phyloP scores from a whole-genome alignment of 2,113 vertebrate species.

The Macrotis lagotis region DNA sequence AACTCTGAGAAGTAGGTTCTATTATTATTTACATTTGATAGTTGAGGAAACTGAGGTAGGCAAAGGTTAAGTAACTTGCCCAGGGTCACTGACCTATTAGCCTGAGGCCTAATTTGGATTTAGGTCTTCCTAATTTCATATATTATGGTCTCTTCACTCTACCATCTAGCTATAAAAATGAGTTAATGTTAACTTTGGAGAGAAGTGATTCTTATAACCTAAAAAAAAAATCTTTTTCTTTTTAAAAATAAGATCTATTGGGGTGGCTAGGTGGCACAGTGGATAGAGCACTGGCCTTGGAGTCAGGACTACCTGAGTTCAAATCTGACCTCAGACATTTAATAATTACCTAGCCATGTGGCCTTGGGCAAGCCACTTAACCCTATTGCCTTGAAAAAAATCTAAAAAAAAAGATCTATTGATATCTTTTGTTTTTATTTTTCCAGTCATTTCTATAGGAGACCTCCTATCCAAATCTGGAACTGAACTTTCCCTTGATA shows the following conservation, averaged over 20 bases:
- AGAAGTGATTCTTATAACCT: background rate
- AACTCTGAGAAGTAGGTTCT: background rate
- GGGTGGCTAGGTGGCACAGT: no score
- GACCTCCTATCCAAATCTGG: background rate
- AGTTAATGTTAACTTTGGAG: slow-evolving; percentile 33
- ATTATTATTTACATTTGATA: background rate
- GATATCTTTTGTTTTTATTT: background rate
- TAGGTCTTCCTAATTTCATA: background rate
- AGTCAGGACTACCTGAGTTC: no score
- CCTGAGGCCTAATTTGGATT: background rate
- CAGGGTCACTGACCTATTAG: background rate
- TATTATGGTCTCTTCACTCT: background rate
- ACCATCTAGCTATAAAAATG: background rate
- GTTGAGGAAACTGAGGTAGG: background rate
- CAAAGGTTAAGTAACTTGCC: background rate
- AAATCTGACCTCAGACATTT: no score
- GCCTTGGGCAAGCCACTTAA: no score
- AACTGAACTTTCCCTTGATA: background rate
- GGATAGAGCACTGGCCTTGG: no score
- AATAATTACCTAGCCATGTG: no score
- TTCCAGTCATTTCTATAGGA: background rate
- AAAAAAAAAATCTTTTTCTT: background rate
- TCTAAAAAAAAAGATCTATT: background rate
- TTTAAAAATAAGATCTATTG: background rate
- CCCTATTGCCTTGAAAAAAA: no score